Evolutionary conservation across 2,888 invertebrate species (phyloP).

Genomic region (Erpobdella octoculata): DNA sequence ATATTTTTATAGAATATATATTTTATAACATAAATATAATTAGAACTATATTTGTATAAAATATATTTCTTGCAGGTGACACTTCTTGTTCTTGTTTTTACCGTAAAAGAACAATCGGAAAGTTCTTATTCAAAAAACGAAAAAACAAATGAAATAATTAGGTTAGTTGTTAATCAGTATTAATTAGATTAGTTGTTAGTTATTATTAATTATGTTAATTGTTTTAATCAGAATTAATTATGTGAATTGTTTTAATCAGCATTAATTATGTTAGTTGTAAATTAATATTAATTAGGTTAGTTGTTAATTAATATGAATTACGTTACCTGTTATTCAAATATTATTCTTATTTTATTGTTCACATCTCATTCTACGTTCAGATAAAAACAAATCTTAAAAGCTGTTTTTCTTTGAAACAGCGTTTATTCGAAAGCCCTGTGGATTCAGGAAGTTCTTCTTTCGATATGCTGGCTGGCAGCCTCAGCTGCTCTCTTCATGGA

Average conservation of each 20-base stretch:
- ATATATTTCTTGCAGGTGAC: background rate
- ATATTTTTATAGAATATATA: too few species aligned
- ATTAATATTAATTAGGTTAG: too few species aligned
- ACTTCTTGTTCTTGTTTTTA: constrained; percentile 51
- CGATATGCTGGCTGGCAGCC: constrained; percentile 50
- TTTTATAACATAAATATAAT: constrained; percentile 19
- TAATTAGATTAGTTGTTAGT: too few species aligned
- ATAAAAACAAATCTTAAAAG: too few species aligned
- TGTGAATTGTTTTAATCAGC: too few species aligned
- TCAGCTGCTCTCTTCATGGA: constrained; percentile 49
- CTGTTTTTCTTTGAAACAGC: constrained; percentile 41
- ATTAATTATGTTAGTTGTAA: too few species aligned
- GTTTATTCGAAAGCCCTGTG: constrained; percentile 51
- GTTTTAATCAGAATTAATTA: too few species aligned
- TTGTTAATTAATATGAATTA: too few species aligned
- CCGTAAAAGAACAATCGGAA: constrained; percentile 53
- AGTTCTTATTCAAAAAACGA: constrained; percentile 53
- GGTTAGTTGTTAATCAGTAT: constrained; percentile 42
- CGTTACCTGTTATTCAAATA: too few species aligned
- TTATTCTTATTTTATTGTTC: too few species aligned
- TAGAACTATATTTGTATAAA: background rate
- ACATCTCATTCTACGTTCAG: too few species aligned
- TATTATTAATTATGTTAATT: too few species aligned
- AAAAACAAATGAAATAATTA: constrained; percentile 51
- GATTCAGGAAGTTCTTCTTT: constrained; percentile 52